Conservation (phyloP, 2,797 vertebrate genomes). For the Galagoides demidoff region DNA sequence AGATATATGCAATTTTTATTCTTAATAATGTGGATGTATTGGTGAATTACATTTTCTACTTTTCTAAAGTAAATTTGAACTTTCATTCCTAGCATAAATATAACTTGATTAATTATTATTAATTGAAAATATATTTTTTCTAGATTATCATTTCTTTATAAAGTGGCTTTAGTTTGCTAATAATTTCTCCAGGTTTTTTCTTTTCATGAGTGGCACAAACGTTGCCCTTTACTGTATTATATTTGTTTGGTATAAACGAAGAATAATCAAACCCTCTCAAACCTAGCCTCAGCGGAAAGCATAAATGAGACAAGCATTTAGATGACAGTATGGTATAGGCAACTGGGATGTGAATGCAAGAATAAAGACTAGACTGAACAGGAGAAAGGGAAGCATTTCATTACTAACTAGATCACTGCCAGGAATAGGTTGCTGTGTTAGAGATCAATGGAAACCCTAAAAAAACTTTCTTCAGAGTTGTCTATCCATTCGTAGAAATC, state of each 20-base stretch:
- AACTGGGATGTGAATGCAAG: neutral
- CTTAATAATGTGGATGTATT: neutral
- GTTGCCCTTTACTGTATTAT: neutral
- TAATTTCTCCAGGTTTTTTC: neutral
- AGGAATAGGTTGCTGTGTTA: neutral
- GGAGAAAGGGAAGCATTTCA: neutral
- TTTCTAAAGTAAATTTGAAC: neutral
- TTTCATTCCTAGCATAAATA: neutral
- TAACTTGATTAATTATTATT: neutral
- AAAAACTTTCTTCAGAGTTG: neutral
- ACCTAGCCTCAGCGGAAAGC: neutral
- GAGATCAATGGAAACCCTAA: neutral
- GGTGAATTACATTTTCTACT: neutral
- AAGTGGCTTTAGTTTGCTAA: neutral
- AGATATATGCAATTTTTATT: neutral
- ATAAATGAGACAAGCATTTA: neutral
- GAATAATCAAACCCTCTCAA: neutral
- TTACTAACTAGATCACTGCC: neutral
- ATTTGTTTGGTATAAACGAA: neutral
- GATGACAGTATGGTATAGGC: neutral
- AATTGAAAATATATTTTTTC: neutral
- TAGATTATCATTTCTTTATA: neutral
- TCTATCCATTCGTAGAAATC: neutral
- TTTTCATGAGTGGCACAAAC: neutral
- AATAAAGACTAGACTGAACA: neutral